Evolutionary conservation across 2,888 invertebrate species (phyloP).

Genomic region (Aspidapion aeneum): DNA sequence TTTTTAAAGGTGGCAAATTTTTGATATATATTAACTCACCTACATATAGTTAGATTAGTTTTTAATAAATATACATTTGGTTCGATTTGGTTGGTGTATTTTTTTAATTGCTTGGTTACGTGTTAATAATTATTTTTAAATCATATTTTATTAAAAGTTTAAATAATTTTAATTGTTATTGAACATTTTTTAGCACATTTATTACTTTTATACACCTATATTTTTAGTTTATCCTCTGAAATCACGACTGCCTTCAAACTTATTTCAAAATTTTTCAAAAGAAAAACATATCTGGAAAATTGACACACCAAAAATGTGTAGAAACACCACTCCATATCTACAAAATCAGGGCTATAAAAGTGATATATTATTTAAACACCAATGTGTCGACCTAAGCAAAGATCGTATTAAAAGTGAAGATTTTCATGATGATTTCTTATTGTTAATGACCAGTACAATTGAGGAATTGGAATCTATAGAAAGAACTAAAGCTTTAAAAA

Average conservation of each 20-base stretch:
- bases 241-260: slow-evolving; percentile 1
- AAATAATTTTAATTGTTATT: too few relatives aligned
- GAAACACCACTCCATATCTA: slow-evolving; percentile 30
- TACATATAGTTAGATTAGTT: too few relatives aligned
- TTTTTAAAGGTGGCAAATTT: too few relatives aligned
- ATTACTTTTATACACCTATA: too few relatives aligned
- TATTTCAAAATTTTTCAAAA: slow-evolving; percentile 18
- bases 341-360: slow-evolving; percentile 24
- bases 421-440: slow-evolving; percentile 31
- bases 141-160: too few relatives aligned
- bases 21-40: too few relatives aligned
- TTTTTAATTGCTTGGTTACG: too few relatives aligned
- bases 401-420: slow-evolving; percentile 25
- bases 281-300: slow-evolving; percentile 29
- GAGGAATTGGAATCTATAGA: slow-evolving; percentile 27
- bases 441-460: slow-evolving; percentile 27
- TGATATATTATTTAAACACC: slow-evolving; percentile 11
- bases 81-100: too few relatives aligned
- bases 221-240: slow-evolving; percentile 30
- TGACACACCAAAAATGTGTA: slow-evolving; percentile 16
- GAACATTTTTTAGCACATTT: too few relatives aligned
- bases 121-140: too few relatives aligned
- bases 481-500: slow-evolving; percentile 28
- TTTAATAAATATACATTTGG: too few relatives aligned
- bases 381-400: slow-evolving; percentile 11